Conservation (phyloP, 1,140 invertebrate genomes). For the Bactericera cockerelli region DNA sequence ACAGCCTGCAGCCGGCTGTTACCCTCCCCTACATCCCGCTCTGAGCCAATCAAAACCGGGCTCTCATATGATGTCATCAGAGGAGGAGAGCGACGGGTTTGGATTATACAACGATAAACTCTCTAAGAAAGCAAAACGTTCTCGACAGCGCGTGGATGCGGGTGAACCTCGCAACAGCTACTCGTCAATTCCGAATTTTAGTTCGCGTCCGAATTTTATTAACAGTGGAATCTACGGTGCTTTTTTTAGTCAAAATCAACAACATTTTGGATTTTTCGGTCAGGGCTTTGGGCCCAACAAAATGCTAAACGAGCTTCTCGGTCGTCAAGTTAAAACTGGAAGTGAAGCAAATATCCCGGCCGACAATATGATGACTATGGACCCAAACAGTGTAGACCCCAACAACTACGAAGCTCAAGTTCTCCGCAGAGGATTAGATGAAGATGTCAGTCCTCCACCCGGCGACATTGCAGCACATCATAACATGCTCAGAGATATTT, state of each 20-base stretch:
- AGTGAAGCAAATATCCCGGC: slow-evolving; percentile 41
- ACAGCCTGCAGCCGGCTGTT: slow-evolving; percentile 13
- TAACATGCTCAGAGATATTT: slow-evolving; percentile 66
- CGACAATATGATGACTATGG: slow-evolving; percentile 35
- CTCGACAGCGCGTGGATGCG: slow-evolving; percentile 85
- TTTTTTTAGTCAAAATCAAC: slow-evolving; percentile 52
- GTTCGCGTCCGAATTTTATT: slow-evolving; percentile 66
- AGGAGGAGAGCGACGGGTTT: slow-evolving; percentile 55
- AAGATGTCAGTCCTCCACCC: slow-evolving; percentile 23
- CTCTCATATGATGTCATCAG: slow-evolving; percentile 84
- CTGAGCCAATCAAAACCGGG: slow-evolving; percentile 45
- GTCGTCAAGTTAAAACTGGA: slow-evolving; percentile 54
- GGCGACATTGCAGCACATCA: slow-evolving; percentile 38
- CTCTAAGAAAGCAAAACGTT: slow-evolving; percentile 75
- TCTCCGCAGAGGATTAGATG: slow-evolving; percentile 23
- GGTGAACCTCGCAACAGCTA: slow-evolving; percentile 84
- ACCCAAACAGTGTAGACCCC: slow-evolving; percentile 19
- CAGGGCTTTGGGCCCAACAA: slow-evolving; percentile 59
- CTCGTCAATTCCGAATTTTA: slow-evolving; percentile 71
- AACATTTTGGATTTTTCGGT: slow-evolving; percentile 59
- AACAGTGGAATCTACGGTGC: slow-evolving; percentile 65
- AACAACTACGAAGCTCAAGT: slow-evolving; percentile 23
- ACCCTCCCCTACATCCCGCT: slow-evolving; percentile 23
- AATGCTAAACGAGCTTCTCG: slow-evolving; percentile 54
- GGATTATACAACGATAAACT: slow-evolving; percentile 24